Percentiles rank a stretch among this genome's conserved stretches.
These are phyloP conservation scores for Cepaea hortensis DNA, from an alignment of 2,888 invertebrate species.

Conservation along the genomic window DNA sequence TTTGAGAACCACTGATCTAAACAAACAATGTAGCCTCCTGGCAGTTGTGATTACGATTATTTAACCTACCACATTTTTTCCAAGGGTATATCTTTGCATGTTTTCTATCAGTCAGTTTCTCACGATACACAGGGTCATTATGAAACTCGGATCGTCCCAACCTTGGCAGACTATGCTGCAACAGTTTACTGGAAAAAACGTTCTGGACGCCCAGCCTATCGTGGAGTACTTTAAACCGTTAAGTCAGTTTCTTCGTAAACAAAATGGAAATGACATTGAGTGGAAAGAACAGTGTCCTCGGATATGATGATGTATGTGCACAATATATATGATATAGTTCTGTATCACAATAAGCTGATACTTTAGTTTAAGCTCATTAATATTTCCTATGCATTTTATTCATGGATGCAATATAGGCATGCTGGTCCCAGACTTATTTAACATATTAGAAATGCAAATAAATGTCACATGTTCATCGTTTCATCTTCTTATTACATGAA, in stretches of 20 bases:
- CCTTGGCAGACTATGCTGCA: slow-evolving; percentile 85
- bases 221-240: slow-evolving; percentile 90
- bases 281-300: slow-evolving; percentile 36
- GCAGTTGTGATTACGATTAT: slow-evolving; percentile 70
- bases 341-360: no score
- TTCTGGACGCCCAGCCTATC: slow-evolving; percentile 86
- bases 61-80: slow-evolving; percentile 89
- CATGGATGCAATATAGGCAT: no score
- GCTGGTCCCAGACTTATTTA: no score
- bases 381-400: no score
- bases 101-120: neutral
- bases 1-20: no score
- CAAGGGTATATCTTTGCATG: slow-evolving; percentile 75
- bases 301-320: no score
- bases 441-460: no score
- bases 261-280: slow-evolving; percentile 52
- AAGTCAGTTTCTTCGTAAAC: slow-evolving; percentile 84
- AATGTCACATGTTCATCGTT: no score
- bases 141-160: slow-evolving; percentile 77
- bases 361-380: no score
- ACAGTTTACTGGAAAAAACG: slow-evolving; percentile 83
- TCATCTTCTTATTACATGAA: no score
- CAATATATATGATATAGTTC: no score
- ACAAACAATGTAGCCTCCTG: no score
- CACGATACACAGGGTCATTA: slow-evolving; percentile 72